Percentiles rank a stretch among this genome's conserved stretches.
Evolutionary conservation across 2,888 invertebrate species (phyloP).

Genomic region (Pogonocherus hispidulus): DNA sequence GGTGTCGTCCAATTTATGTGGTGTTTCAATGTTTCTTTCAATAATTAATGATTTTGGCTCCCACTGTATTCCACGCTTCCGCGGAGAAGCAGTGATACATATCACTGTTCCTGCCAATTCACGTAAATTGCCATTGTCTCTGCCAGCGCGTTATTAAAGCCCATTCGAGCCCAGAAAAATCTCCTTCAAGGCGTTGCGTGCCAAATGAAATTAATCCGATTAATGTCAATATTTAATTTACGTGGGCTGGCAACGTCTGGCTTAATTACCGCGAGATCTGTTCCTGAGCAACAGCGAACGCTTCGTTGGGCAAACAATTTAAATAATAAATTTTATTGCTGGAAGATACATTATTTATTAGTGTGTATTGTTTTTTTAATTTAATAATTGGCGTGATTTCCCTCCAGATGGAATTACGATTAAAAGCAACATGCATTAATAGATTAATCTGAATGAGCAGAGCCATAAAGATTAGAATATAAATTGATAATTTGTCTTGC

Average conservation of each 20-base stretch:
- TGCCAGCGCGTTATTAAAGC: not conserved
- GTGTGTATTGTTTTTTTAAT: not conserved
- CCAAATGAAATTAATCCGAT: slow-evolving; percentile 24
- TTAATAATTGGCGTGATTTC: not conserved
- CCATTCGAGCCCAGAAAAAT: not conserved
- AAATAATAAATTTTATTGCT: slow-evolving; percentile 3
- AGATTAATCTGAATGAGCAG: not conserved
- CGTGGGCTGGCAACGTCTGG: slow-evolving; percentile 19
- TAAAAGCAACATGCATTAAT: not conserved
- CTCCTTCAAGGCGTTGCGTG: slow-evolving; percentile 12
- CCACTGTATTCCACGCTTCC: no score
- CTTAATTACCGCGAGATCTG: slow-evolving; percentile 20
- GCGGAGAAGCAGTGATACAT: not conserved
- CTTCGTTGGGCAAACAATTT: slow-evolving; percentile 15
- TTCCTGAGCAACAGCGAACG: not conserved
- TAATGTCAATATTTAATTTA: slow-evolving; percentile 32
- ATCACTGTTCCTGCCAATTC: not conserved
- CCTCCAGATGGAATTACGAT: not conserved
- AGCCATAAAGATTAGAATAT: not conserved
- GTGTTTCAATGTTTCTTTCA: no score
- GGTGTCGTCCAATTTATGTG: no score
- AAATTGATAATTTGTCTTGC: not conserved
- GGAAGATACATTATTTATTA: not conserved
- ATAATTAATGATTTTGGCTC: no score
- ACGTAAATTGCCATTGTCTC: not conserved